Percentiles rank a stretch among this genome's conserved stretches.
Evolutionary conservation across 2,797 vertebrate species (phyloP).

Genomic region (Sebastes cheni): DNA sequence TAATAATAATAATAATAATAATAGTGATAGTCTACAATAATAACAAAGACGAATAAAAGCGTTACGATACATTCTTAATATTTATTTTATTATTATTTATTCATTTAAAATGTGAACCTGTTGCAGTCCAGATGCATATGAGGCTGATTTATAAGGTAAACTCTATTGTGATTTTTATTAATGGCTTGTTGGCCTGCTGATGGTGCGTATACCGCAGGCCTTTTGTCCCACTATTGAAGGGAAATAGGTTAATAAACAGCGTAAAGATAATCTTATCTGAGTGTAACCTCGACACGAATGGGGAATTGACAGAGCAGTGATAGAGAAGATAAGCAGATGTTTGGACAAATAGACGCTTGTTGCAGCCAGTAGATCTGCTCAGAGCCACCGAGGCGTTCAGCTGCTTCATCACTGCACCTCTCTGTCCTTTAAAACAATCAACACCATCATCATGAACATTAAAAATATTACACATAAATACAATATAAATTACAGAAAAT

Average conservation of each 20-base stretch:
- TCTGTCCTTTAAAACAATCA: background rate
- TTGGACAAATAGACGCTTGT: conserved; percentile 49
- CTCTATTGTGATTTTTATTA: conserved; percentile 10
- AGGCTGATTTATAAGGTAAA: background rate
- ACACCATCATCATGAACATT: fast-evolving
- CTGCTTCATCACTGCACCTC: background rate
- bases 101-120: conserved; percentile 21
- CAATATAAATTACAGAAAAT: fast-evolving
- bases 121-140: conserved; percentile 5
- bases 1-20: background rate
- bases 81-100: background rate
- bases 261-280: conserved; percentile 64
- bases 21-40: background rate
- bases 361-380: conserved; percentile 26
- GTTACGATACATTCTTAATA: background rate
- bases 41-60: background rate
- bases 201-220: conserved; percentile 19
- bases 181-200: conserved; percentile 28
- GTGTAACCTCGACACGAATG: conserved; percentile 46
- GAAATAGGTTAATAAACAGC: conserved; percentile 57
- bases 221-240: conserved; percentile 16
- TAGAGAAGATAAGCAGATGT: conserved; percentile 56
- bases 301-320: conserved; percentile 34
- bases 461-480: background rate
- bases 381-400: conserved; percentile 10